Percentiles rank a stretch among this genome's conserved stretches.
Evolutionary conservation across 1,140 invertebrate species (phyloP).

Genomic region (Berghia stephanieae): DNA sequence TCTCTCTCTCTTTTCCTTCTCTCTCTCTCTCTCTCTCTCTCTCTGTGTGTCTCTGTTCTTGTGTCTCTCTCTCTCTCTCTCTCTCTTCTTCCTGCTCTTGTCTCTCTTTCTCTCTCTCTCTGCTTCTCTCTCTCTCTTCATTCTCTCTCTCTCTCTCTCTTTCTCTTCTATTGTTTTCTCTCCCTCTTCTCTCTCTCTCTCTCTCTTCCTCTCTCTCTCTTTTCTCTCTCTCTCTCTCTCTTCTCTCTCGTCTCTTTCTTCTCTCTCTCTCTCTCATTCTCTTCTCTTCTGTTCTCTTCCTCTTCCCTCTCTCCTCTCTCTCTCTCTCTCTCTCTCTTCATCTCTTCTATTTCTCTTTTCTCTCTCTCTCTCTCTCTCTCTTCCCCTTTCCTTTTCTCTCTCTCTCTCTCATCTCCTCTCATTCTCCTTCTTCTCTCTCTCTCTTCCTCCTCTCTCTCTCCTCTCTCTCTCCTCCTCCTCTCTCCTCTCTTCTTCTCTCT

Average conservation of each 20-base stretch:
- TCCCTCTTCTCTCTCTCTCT: conserved; percentile 18
- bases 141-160: conserved; percentile 18
- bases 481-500: too few species aligned
- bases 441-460: too few species aligned
- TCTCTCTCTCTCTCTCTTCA: conserved; percentile 24
- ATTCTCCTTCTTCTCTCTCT: not conserved
- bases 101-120: conserved; percentile 24
- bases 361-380: conserved; percentile 24
- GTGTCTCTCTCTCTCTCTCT: conserved; percentile 9
- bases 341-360: conserved; percentile 16
- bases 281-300: not conserved
- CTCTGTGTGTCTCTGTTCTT: not conserved
- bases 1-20: not conserved
- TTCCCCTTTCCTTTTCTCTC: not conserved
- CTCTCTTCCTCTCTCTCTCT: conserved; percentile 9
- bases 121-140: conserved; percentile 12
- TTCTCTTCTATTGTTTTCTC: not conserved
- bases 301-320: conserved; percentile 10
- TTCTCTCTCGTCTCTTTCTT: conserved; percentile 13
- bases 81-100: not conserved
- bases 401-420: conserved; percentile 14
- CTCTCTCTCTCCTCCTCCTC: too few species aligned
- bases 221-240: not conserved
- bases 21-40: conserved; percentile 7
- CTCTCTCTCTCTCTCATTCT: conserved; percentile 31